Evolutionary conservation across 2,888 invertebrate genomes (phyloP).

Genomic region (Eupeodes luniger): DNA sequence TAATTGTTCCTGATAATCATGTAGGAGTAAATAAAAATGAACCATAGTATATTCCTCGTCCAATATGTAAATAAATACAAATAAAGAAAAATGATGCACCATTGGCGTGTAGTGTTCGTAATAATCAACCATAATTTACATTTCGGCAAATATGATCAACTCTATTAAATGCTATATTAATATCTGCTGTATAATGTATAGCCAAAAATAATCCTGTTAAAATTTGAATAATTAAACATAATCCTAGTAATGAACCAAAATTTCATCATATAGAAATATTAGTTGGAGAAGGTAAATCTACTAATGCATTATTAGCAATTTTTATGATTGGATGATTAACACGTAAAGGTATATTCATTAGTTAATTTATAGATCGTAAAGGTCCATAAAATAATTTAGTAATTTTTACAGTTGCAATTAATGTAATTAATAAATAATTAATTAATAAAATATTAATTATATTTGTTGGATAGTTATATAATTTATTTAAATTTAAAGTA

Average conservation of each 20-base stretch:
- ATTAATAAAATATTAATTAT: conserved; percentile 71
- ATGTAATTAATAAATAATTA: too few species aligned
- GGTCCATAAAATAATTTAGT: conserved; percentile 86
- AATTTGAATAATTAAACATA: conserved; percentile 88
- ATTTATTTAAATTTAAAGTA: conserved; percentile 85
- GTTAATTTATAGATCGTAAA: conserved; percentile 84
- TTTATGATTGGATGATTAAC: conserved; percentile 83
- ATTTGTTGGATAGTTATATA: conserved; percentile 85
- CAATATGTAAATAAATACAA: too few species aligned
- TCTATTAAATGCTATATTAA: conserved; percentile 78
- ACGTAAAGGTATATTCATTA: conserved; percentile 85
- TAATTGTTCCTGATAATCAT: too few species aligned
- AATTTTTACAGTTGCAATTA: conserved; percentile 84
- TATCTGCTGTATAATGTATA: conserved; percentile 88
- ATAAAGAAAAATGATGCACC: too few species aligned
- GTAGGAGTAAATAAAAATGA: too few species aligned
- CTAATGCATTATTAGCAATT: too few species aligned
- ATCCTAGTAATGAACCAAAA: conserved; percentile 88
- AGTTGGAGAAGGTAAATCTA: too few species aligned
- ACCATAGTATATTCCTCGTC: too few species aligned
- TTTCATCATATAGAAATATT: conserved; percentile 85
- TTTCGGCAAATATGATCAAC: too few species aligned
- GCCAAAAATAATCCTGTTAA: conserved; percentile 88
- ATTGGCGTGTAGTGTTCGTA: too few species aligned
- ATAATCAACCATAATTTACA: too few species aligned